Evolutionary conservation across 2,797 vertebrate genomes (phyloP), one percentile per base, ranked within the genome.

Genomic region (Acomys russatus): DNA sequence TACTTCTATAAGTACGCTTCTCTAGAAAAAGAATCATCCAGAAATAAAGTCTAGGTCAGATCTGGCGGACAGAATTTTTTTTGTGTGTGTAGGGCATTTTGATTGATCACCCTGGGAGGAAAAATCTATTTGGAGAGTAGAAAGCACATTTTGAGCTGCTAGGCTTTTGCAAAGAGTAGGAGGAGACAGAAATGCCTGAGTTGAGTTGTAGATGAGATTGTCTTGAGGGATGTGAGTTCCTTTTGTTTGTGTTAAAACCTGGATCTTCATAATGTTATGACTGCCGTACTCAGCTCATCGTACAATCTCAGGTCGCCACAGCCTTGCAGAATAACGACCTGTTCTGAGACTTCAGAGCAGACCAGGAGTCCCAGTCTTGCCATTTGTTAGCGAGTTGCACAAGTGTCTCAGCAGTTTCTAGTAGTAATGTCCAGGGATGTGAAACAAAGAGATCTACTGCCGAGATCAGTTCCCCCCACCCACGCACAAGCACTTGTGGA

Each of bases 51-150:
- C 61, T 88, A n/a, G 73, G 73, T 91, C n/a, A 84, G 85, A 87
- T 73, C 23, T 51, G 0, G 0, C 83, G 51, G 77, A 88, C 77
- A 17, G 44, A 44, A 44, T 51, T 25, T 85, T 54, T 91, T 35
- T 88, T 35, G 1, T 25, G 6, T 17, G 14, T 17, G 15, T n/a
- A 54, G 8, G 78, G 18, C 76, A 33, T 83, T 96, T 95, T 97
- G 96, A 96, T 95, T 91, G 90, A 96, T 97, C 33, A 76, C 70
- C 91, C 25, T 95, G 59, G 76, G 79, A 79, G 49, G 79, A 49
- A 56, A 63, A 59, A 63, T 77, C 92, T 93, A 76, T 96, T 94
- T 88, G 63, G 78, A 66, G 92, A 90, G 22, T n/a, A 74, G 71
- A 89, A 91, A 89, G 61, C n/a, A 85, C 28, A 61, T 83, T 70